These are phyloP conservation scores for Oophaga pumilio DNA, from an alignment of 2,113 vertebrate species.

Conservation along the genomic window DNA sequence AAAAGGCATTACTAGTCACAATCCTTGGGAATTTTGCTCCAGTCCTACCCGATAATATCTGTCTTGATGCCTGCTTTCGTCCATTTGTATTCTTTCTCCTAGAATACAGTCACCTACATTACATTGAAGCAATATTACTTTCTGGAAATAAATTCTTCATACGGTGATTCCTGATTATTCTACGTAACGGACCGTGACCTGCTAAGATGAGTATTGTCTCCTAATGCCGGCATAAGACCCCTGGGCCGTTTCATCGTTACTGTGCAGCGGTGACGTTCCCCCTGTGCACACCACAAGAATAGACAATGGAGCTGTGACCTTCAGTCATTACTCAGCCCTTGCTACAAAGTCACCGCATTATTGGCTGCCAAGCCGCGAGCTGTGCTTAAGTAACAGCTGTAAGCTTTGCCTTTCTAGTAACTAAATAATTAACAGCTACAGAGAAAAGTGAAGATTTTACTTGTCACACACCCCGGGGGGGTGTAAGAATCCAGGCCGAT, in stretches of 20 bases:
- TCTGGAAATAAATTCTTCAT: background rate
- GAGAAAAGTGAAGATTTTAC: background rate
- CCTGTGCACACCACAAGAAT: slow-evolving; percentile 9
- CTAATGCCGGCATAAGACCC: background rate
- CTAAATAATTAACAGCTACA: background rate
- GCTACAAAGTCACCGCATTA: slow-evolving; percentile 16
- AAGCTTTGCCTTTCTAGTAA: slow-evolving; percentile 19
- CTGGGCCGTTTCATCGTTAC: background rate
- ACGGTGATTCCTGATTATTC: background rate
- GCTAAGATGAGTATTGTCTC: background rate
- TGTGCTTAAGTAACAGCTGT: background rate
- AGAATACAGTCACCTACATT: background rate
- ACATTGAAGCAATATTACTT: background rate
- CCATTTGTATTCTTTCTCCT: background rate
- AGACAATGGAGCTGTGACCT: slow-evolving; percentile 44
- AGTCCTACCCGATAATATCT: background rate
- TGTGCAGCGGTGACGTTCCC: slow-evolving; percentile 12
- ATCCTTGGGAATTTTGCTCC: too few relatives aligned
- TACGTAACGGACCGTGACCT: background rate
- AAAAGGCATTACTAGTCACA: too few relatives aligned
- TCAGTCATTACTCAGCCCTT: background rate
- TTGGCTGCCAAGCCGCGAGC: background rate
- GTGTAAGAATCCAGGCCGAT: background rate
- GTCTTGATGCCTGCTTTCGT: background rate
- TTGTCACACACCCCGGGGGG: background rate